These are phyloP conservation scores for Hyperoplus immaculatus DNA, from an alignment of 2,797 vertebrate species.

Conservation along the genomic window DNA sequence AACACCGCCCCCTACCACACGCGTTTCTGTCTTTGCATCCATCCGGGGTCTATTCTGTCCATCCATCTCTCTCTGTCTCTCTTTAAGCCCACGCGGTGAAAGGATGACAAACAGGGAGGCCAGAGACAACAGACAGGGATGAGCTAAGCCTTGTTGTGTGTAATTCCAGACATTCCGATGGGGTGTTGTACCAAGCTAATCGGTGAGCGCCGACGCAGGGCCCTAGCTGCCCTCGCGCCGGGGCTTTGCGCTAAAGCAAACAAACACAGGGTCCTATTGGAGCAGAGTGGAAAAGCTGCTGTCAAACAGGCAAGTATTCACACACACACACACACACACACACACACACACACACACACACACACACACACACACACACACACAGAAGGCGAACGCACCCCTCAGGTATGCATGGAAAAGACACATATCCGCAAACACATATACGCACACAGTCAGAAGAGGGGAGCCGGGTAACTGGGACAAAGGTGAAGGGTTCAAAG, in stretches of 20 bases:
- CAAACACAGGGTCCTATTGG: conserved; percentile 60
- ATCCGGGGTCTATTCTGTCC: conserved; percentile 4
- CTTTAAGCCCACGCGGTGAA: conserved; percentile 63
- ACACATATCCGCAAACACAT: conserved; percentile 42
- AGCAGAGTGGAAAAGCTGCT: conserved; percentile 59
- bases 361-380: background rate
- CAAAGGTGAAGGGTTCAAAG: conserved; percentile 74
- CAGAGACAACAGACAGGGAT: conserved; percentile 82
- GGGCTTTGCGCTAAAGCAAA: conserved; percentile 75
- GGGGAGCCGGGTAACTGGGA: conserved; percentile 48
- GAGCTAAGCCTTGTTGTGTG: conserved; percentile 85
- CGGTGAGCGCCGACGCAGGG: conserved; percentile 55
- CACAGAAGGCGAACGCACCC: background rate
- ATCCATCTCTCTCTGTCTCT: conserved; percentile 45
- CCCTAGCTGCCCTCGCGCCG: conserved; percentile 29
- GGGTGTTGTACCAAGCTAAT: conserved; percentile 77
- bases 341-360: no score
- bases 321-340: background rate
- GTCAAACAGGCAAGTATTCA: conserved; percentile 46
- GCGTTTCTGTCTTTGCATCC: conserved; percentile 27
- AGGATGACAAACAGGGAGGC: conserved; percentile 76
- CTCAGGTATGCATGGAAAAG: conserved; percentile 60
- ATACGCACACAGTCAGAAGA: conserved; percentile 9
- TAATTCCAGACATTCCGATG: conserved; percentile 84
- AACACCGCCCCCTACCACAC: background rate